Base-by-base conservation (phyloP, 2,888 invertebrate species). In the Hemicrepidius hirtus region DNA sequence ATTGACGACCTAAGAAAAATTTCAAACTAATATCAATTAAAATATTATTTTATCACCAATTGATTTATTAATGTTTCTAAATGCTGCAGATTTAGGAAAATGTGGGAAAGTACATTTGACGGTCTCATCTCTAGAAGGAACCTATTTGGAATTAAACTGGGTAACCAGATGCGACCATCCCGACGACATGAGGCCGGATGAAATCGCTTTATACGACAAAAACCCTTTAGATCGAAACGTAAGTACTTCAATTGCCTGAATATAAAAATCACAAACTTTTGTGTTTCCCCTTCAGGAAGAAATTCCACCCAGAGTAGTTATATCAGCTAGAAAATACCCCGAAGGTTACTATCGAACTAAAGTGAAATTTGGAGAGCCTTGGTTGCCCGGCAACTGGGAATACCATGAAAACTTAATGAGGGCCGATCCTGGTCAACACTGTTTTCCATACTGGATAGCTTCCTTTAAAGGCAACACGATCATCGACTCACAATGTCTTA, bases 401-500 rank as follows among this genome's bases (percentile, higher is more conserved):
- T 90, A 62, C 71, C 80, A 82, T 20, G 66, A 86, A 86, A 82
- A 81, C n/a, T 59, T 79, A 12, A 76, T 76, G 0, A 72, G 66
- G 41, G 80, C 83, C 3, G 83, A 84, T 35, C 78, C 81, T 18
- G 89, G 88, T 13, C 88, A 88, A 12, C 90, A 89, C 79, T 94
- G 94, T 80, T 87, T 94, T 32, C 91, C 92, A 80, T 93, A 91
- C 65, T 94, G 93, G 90, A 90, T 92, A 13, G 92, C 91, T 12
- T 91, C 93, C n/a, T 89, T 88, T 50, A 90, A 89, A 59, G 89
- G 90, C 76, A 85, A 84, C n/a, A 73, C 87, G 18, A 89, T 93
- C 73, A 85, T 91, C 32, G 88, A 92, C 49, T 89, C 89, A 63
- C 91, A 92, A 79, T 96, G 96, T 82, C 86, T 96, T 21, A 92